Evolutionary conservation across 2,888 invertebrate species (phyloP), one percentile per base, ranked within the genome.

Genomic region (Pinctada fucata): DNA sequence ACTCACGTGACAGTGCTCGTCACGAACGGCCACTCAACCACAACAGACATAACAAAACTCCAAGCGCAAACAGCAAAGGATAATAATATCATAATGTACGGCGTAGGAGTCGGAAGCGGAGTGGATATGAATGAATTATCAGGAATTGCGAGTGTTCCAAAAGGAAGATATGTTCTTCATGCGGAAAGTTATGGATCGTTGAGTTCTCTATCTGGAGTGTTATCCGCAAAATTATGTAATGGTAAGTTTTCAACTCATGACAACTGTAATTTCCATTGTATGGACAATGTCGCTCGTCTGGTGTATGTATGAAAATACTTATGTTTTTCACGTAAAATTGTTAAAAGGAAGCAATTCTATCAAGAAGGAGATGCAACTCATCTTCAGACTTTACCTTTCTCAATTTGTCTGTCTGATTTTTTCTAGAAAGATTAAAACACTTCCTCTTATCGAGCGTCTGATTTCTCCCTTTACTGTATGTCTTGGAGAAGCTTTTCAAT

Each of bases 1-100:
- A 85, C 88, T 48, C 85, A 87, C 72, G 82, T 87, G 52, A 84
- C 84, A 47, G 83, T 88, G 8, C 76, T 87, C 63, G 82, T 88
- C 3, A 88, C 88, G 50, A 84, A 87, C 74, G 85, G 85, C 49
- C 84, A 84, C 58, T 87, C 88, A 6, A 82, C 82, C 16, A 79
- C 84, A 50, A 76, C 83, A n/a, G 86, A 87, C 69, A 80, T 85
- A n/a, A 84, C 85, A 45, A 85, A 86, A 74, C 75, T 88, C 52
- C 83, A 87, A 82, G 84, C 85, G 13, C 84, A 87, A 72, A 83
- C 84, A 8, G 86, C 86, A 16, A 85, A 85, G 75, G 85, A 86
- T 77, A 86, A 87, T 72, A 85, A 85, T 45, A 77, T 86, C 16
- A 84, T 83, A 6, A 73, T 86, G 67, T 88, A 85, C 77, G 80